These are phyloP conservation scores for Planococcus citri DNA, from an alignment of 1,140 invertebrate genomes.

Conservation along the genomic window DNA sequence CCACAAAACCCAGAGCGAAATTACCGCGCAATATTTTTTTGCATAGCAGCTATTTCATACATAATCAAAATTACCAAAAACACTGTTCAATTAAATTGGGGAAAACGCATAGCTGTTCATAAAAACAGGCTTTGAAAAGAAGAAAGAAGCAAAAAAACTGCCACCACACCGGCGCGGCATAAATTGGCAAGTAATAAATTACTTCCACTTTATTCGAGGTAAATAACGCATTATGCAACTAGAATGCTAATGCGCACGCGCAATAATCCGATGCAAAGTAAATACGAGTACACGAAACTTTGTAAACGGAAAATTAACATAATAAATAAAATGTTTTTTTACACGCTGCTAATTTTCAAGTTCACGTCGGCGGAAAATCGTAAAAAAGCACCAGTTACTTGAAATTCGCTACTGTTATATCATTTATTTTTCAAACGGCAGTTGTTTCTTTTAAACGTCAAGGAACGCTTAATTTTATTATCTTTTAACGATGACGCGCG, in stretches of 20 bases:
- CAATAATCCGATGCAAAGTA: not conserved
- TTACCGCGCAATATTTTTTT: too few species aligned
- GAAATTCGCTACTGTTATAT: not conserved
- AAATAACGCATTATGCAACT: constrained; percentile 7
- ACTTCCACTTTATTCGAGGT: not conserved
- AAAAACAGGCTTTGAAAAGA: too few species aligned
- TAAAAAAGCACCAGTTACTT: not conserved
- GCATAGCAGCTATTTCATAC: too few species aligned
- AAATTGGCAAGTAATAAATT: constrained; percentile 8
- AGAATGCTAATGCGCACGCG: not conserved
- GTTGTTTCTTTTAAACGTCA: not conserved
- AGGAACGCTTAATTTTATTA: not conserved
- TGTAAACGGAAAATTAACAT: not conserved
- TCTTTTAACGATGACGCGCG: constrained; percentile 1
- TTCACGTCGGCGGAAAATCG: constrained; percentile 5
- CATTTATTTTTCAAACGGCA: constrained; percentile 7
- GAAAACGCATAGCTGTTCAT: too few species aligned
- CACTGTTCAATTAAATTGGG: too few species aligned
- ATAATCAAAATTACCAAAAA: too few species aligned
- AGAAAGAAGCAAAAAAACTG: not conserved
- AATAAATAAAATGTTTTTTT: not conserved
- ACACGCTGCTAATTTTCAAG: constrained; percentile 6
- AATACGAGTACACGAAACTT: not conserved
- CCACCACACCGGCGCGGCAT: too few species aligned
- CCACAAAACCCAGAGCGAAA: too few species aligned